A percentile compares a stretch with the other conserved stretches of the same genome.
Evolutionary conservation across 2,113 vertebrate genomes (phyloP).

Genomic region (Dicrurus megarhynchus): DNA sequence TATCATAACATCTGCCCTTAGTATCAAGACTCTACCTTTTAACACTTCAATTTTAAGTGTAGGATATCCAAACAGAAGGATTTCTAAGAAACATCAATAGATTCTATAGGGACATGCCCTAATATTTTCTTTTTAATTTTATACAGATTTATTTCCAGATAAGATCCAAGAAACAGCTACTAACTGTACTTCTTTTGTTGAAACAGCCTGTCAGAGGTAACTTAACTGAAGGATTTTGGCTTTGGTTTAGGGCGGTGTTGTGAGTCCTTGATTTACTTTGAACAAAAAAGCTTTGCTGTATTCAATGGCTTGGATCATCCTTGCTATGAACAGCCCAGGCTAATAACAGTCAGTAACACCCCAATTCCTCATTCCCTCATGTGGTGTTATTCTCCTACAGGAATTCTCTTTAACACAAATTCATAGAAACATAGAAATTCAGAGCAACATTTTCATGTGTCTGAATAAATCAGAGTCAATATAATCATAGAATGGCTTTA

Average conservation of each 20-base stretch:
- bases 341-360: neutral
- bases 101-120: neutral
- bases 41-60: neutral
- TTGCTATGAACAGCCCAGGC: neutral
- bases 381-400: neutral
- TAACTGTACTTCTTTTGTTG: neutral
- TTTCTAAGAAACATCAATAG: neutral
- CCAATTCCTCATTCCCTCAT: neutral
- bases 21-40: neutral
- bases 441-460: neutral
- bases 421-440: too few relatives aligned
- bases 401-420: neutral
- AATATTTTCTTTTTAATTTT: neutral
- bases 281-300: neutral
- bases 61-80: neutral
- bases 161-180: neutral
- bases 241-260: neutral
- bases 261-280: neutral
- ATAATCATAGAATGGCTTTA: neutral
- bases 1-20: neutral
- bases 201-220: neutral
- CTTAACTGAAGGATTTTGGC: neutral
- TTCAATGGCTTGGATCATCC: neutral
- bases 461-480: neutral
- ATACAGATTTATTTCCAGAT: neutral